These are phyloP conservation scores for Ancistrus triradiatus DNA, from an alignment of 2,113 vertebrate species.

Conservation along the genomic window DNA sequence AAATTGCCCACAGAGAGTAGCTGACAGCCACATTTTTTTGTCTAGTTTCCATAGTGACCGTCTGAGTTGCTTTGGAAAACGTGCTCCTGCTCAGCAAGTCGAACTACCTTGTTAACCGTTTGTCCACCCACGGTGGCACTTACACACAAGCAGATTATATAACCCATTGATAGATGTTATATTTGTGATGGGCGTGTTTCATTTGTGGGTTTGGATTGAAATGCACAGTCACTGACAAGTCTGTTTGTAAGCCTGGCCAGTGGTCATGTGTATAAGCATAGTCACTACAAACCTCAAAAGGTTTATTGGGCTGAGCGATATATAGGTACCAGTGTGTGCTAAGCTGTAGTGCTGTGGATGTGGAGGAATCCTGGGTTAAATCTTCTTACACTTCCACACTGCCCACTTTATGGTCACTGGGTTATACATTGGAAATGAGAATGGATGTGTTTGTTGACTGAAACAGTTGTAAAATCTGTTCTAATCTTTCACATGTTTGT, in stretches of 20 bases:
- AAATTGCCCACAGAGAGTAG: constrained; percentile 30
- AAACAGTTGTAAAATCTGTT: background rate
- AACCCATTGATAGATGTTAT: too few species aligned
- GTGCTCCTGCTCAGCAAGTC: constrained; percentile 59
- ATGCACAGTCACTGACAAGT: too few species aligned
- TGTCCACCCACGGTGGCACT: constrained; percentile 48
- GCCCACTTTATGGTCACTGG: too few species aligned
- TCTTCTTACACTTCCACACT: background rate
- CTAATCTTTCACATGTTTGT: background rate
- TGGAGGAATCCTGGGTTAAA: background rate
- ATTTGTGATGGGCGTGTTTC: too few species aligned
- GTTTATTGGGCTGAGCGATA: background rate
- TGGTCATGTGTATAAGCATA: too few species aligned
- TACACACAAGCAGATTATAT: constrained; percentile 6
- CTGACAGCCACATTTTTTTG: constrained; percentile 60
- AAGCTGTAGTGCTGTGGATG: background rate
- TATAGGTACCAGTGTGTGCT: background rate
- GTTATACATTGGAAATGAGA: too few species aligned
- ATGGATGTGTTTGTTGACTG: too few species aligned
- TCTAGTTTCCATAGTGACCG: constrained; percentile 60
- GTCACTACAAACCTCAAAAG: too few species aligned
- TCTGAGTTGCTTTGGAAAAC: constrained; percentile 60
- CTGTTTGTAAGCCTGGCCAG: too few species aligned
- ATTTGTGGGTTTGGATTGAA: too few species aligned
- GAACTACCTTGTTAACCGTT: constrained; percentile 60